Conservation (phyloP, 2,888 invertebrate species). For the Drosophila crucigera region DNA sequence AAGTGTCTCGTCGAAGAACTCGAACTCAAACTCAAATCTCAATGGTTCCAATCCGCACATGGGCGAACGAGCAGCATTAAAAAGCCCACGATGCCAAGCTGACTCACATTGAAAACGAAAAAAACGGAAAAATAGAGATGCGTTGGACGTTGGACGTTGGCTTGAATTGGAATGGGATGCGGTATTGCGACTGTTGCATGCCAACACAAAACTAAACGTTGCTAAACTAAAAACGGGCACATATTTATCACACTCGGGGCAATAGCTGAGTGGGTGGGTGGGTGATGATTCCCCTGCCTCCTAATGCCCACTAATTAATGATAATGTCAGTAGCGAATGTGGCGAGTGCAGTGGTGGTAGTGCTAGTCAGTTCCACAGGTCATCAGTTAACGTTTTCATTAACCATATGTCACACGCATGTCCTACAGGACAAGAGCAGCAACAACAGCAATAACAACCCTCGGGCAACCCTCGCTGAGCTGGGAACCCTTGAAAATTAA, state of each 20-base stretch:
- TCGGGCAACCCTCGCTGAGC: slow-evolving; percentile 35
- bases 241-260: slow-evolving; percentile 45
- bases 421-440: slow-evolving; percentile 35
- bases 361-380: slow-evolving; percentile 43
- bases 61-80: slow-evolving; percentile 62
- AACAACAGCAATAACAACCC: slow-evolving; percentile 4
- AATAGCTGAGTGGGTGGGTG: background rate
- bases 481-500: slow-evolving; percentile 69
- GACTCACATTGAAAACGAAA: slow-evolving; percentile 49
- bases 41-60: slow-evolving; percentile 51
- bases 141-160: slow-evolving; percentile 60
- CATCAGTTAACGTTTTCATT: slow-evolving; percentile 80
- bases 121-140: slow-evolving; percentile 54
- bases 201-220: slow-evolving; percentile 65
- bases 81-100: slow-evolving; percentile 56
- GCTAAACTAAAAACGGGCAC: slow-evolving; percentile 36
- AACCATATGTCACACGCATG: slow-evolving; percentile 81
- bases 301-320: slow-evolving; percentile 62
- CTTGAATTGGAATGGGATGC: slow-evolving; percentile 11
- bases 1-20: slow-evolving; percentile 39
- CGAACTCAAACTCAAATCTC: slow-evolving; percentile 17
- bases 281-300: slow-evolving; percentile 3
- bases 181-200: slow-evolving; percentile 65
- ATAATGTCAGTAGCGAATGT: slow-evolving; percentile 49
- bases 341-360: slow-evolving; percentile 1